Conservation (phyloP, 2,888 invertebrate genomes). For the Acrocera orbiculus region DNA sequence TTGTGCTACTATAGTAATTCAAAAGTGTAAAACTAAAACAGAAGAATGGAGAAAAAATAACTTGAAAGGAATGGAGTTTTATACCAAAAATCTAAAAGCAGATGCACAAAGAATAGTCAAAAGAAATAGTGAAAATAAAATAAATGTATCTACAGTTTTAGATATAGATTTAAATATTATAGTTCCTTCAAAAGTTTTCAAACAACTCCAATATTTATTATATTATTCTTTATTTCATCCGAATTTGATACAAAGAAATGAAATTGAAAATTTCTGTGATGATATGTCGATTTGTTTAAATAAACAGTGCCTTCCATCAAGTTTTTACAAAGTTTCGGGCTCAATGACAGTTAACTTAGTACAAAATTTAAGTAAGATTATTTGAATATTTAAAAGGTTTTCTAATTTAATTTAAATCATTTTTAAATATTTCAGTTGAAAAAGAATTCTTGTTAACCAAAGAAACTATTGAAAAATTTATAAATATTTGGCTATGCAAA, state of each 20-base stretch:
- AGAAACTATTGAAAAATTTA: slow-evolving; percentile 15
- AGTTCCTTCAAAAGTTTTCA: slow-evolving; percentile 20
- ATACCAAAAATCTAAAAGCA: slow-evolving; percentile 24
- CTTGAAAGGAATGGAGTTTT: slow-evolving; percentile 23
- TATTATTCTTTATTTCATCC: slow-evolving; percentile 20
- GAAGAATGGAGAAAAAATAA: slow-evolving; percentile 39
- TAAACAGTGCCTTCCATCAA: slow-evolving; percentile 15
- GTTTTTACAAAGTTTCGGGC: slow-evolving; percentile 21
- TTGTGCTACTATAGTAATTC: slow-evolving; percentile 34
- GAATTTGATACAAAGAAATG: slow-evolving; percentile 15
- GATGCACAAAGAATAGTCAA: slow-evolving; percentile 17
- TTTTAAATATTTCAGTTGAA: slow-evolving; percentile 7
- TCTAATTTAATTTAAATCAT: not conserved
- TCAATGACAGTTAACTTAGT: slow-evolving; percentile 19
- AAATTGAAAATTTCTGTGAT: slow-evolving; percentile 15
- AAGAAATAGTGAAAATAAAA: slow-evolving; percentile 9
- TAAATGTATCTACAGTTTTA: slow-evolving; percentile 15
- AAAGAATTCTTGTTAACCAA: slow-evolving; percentile 16
- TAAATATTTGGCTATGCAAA: slow-evolving; percentile 13
- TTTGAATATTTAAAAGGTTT: not conserved
- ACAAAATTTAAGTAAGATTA: slow-evolving; percentile 22
- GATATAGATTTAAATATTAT: slow-evolving; percentile 13
- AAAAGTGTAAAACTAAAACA: slow-evolving; percentile 34
- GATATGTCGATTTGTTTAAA: slow-evolving; percentile 17
- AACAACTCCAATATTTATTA: slow-evolving; percentile 23